phyloP scores from a whole-genome alignment of 2,888 invertebrate genomes.

The Sphaeridia pumilis region DNA sequence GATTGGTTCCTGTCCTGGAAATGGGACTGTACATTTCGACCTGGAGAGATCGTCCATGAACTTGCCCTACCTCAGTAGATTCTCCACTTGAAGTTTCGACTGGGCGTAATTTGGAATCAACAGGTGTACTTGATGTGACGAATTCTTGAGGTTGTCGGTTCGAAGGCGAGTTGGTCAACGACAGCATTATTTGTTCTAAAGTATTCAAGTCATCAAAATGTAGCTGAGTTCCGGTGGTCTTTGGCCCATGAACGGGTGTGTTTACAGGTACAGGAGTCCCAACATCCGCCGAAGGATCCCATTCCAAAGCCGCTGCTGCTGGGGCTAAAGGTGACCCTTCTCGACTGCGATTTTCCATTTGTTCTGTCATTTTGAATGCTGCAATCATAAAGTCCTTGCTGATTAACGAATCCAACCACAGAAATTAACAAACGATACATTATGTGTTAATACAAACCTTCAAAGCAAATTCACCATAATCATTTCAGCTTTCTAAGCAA shows the following conservation, averaged over 20 bases:
- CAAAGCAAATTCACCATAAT: no score
- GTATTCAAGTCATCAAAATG: constrained; percentile 1
- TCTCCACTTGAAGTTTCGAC: neutral
- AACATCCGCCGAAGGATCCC: constrained; percentile 32
- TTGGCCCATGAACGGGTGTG: constrained; percentile 5
- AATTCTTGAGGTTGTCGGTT: neutral
- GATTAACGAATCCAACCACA: neutral
- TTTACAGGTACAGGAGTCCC: constrained; percentile 12
- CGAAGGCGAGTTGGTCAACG: neutral
- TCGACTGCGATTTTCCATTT: neutral
- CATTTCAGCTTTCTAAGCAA: neutral
- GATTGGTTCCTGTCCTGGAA: no score
- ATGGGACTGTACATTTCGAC: no score
- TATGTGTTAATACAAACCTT: no score
- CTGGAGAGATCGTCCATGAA: no score
- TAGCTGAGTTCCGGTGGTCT: neutral
- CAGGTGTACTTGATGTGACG: neutral
- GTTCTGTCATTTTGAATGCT: neutral
- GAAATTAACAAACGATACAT: no score
- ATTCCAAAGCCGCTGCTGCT: constrained; percentile 25
- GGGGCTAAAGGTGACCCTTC: constrained; percentile 23
- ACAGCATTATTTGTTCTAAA: constrained; percentile 12
- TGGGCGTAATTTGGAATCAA: neutral
- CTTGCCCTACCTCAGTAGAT: no score
- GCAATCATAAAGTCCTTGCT: neutral